A percentile compares a stretch with the other conserved stretches of the same genome.
These are phyloP conservation scores for Nycticryphes semicollaris DNA, from an alignment of 2,113 vertebrate genomes.

Conservation along the genomic window DNA sequence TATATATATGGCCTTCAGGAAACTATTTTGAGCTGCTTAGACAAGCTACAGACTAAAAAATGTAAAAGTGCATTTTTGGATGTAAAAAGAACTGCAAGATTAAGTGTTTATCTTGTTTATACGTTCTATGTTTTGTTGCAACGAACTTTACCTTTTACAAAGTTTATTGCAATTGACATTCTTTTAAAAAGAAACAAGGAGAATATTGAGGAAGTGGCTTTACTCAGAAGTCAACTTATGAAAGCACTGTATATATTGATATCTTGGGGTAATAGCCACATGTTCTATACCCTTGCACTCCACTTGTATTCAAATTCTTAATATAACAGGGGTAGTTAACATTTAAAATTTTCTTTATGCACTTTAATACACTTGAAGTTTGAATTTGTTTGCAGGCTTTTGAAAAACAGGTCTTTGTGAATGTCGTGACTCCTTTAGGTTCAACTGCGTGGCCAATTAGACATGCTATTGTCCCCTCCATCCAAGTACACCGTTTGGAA, in stretches of 20 bases:
- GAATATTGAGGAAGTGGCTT: background rate
- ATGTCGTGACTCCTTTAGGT: background rate
- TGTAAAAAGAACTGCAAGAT: background rate
- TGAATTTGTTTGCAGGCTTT: background rate
- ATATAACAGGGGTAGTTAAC: background rate
- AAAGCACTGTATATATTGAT: background rate
- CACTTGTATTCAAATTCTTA: background rate
- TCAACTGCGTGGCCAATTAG: background rate
- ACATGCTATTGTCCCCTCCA: background rate
- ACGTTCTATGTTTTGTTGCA: background rate
- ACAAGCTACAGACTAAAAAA: background rate
- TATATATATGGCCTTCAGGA: background rate
- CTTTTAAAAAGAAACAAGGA: background rate
- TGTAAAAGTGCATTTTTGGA: background rate
- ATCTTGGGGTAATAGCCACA: background rate
- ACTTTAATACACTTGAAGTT: background rate
- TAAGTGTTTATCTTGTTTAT: background rate
- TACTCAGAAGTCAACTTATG: background rate
- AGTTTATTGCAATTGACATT: background rate
- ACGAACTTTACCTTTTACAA: background rate
- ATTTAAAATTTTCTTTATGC: background rate
- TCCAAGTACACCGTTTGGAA: background rate
- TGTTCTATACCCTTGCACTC: background rate
- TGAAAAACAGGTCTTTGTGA: background rate
- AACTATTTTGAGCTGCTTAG: background rate